phyloP scores from a whole-genome alignment of 1,140 invertebrate species.

The Onthophagus taurus region DNA sequence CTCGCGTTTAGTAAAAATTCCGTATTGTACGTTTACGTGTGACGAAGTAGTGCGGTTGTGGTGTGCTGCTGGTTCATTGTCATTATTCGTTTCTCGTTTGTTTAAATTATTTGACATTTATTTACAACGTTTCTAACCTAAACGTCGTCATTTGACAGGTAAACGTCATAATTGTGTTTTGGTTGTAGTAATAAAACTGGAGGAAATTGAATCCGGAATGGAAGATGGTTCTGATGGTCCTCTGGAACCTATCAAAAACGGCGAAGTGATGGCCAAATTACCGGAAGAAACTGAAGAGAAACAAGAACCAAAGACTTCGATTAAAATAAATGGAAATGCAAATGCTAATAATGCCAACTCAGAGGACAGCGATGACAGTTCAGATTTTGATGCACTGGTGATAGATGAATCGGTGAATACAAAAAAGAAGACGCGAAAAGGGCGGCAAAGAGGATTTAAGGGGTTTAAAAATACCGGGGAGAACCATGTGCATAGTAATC shows the following conservation, averaged over 20 bases:
- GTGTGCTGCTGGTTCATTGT: too few relatives aligned
- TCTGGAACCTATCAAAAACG: slow-evolving; percentile 21
- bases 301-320: slow-evolving; percentile 11
- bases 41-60: too few relatives aligned
- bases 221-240: slow-evolving; percentile 33
- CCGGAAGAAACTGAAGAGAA: slow-evolving; percentile 20
- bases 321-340: slow-evolving; percentile 25
- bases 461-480: slow-evolving; percentile 12
- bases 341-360: slow-evolving; percentile 15
- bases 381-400: slow-evolving; percentile 32
- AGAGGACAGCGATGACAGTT: slow-evolving; percentile 27
- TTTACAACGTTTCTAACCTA: too few relatives aligned
- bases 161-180: not conserved
- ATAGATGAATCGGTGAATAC: slow-evolving; percentile 32
- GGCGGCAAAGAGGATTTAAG: slow-evolving; percentile 9
- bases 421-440: slow-evolving; percentile 20
- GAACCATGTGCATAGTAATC: slow-evolving; percentile 24
- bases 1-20: too few relatives aligned
- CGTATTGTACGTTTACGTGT: too few relatives aligned
- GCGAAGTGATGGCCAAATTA: slow-evolving; percentile 31
- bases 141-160: too few relatives aligned
- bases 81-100: too few relatives aligned
- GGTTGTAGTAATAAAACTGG: slow-evolving; percentile 5
- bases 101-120: too few relatives aligned
- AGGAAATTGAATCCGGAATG: slow-evolving; percentile 26